Evolutionary conservation across 1,140 invertebrate species (phyloP).

Genomic region (Ceratosolen solmsi): DNA sequence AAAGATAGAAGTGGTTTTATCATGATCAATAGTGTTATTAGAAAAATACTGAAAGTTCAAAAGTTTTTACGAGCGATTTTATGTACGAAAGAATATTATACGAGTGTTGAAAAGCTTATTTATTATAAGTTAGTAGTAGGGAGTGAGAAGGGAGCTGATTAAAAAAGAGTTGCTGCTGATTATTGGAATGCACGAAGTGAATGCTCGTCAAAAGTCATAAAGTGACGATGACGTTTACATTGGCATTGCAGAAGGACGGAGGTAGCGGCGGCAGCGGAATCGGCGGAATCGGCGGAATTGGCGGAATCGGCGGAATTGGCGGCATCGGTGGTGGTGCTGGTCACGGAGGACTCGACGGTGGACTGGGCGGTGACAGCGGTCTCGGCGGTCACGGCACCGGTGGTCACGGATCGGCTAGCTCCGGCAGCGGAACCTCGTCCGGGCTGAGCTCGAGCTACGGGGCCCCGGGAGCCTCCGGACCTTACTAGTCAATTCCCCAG

Average conservation of each 20-base stretch:
- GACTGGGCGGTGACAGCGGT: constrained; percentile 65
- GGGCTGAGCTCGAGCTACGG: constrained; percentile 78
- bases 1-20: too few species aligned
- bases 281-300: constrained; percentile 61
- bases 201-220: background rate
- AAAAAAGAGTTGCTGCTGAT: too few species aligned
- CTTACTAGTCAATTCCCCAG: constrained; percentile 71
- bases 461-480: constrained; percentile 75
- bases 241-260: constrained; percentile 65
- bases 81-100: too few species aligned
- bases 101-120: too few species aligned
- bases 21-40: too few species aligned
- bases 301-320: constrained; percentile 60
- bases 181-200: too few species aligned
- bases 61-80: too few species aligned
- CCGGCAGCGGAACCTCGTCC: constrained; percentile 64
- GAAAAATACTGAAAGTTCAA: too few species aligned
- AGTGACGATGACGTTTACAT: background rate
- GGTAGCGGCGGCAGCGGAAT: constrained; percentile 69
- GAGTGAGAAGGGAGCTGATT: too few species aligned
- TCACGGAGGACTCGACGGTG: constrained; percentile 61
- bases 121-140: too few species aligned
- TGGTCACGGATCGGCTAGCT: constrained; percentile 60
- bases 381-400: constrained; percentile 67
- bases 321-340: constrained; percentile 62